Evolutionary conservation across 2,888 invertebrate genomes (phyloP).

Genomic region (Latheticus oryzae): DNA sequence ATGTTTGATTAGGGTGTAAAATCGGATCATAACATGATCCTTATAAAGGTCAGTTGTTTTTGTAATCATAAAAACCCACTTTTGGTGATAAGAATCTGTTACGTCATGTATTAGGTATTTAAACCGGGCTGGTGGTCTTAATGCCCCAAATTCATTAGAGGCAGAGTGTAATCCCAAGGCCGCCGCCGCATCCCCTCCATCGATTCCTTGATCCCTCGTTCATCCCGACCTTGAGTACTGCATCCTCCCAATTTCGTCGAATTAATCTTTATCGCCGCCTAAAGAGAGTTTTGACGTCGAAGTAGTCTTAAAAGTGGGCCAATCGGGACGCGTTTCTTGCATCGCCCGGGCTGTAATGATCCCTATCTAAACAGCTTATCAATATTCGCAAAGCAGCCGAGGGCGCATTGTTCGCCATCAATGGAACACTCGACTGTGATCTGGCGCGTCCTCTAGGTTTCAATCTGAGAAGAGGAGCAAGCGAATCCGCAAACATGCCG

Average conservation of each 20-base stretch:
- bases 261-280: conserved; percentile 29
- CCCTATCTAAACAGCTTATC: conserved; percentile 57
- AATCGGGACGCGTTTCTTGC: conserved; percentile 16
- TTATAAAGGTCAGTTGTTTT: no score
- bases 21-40: no score
- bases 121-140: conserved; percentile 29
- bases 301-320: conserved; percentile 12
- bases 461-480: conserved; percentile 50
- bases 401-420: conserved; percentile 56
- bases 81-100: conserved; percentile 37
- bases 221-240: conserved; percentile 33
- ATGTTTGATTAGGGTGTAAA: no score
- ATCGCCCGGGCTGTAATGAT: conserved; percentile 49
- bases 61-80: conserved; percentile 31
- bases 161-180: conserved; percentile 35
- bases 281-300: conserved; percentile 27
- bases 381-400: conserved; percentile 57
- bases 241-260: conserved; percentile 26
- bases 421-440: conserved; percentile 57
- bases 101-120: conserved; percentile 35
- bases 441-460: conserved; percentile 55
- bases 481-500: conserved; percentile 54
- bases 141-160: conserved; percentile 41
- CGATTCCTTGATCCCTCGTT: conserved; percentile 28
- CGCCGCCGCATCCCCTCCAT: conserved; percentile 32